Base-by-base conservation (phyloP, 2,888 invertebrate genomes). In the Calameuta pallipes region DNA sequence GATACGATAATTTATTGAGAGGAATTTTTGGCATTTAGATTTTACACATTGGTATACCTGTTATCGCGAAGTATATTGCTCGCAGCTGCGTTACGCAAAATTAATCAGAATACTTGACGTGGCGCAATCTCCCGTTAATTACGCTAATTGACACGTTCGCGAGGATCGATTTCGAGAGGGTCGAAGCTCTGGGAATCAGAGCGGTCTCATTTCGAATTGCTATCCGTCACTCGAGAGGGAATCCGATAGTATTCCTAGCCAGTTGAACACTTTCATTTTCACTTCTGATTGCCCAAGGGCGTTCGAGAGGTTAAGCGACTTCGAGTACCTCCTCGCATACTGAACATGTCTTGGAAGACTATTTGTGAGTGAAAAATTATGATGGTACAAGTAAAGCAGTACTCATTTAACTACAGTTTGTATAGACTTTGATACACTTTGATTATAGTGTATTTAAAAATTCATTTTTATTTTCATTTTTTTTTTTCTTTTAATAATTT, bases 131-230 rank as follows among this genome's bases (percentile, higher is more conserved):
- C 80, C 76, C 80, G 82, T 86, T 86, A 86, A 87, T 87, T 85
- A 85, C 84, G 82, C 82, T 85, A 87, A 87, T 86, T 86, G 83
- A 85, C 86, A 71, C 30, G 34, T 71, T 71, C 30, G 71, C 82
- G 82, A 30, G 78, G 76, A 83, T 84, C 84, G 83, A 84, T 82
- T 84, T 81, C 80, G 77, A 80, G 80, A 75, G 79, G 77, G 79
- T 71, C 3, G 30, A 30, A 77, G 23, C 36, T 78, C 80, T 82
- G 82, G 78, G 82, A 83, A 83, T 80, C 81, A 79, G 78, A 77
- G 79, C 80, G 79, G 77, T 79, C 80, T 82, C 78, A 78, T 78
- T 82, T 82, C 80, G 82, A 80, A 68, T 79, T 68, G 81, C 81
- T 78, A 81, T 82, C 80, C 81, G 81, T 82, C 82, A 82, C 80